Evolutionary conservation across 1,140 invertebrate species (phyloP), one percentile per base, ranked within the genome.

Genomic region (Tetragnatha versicolor): DNA sequence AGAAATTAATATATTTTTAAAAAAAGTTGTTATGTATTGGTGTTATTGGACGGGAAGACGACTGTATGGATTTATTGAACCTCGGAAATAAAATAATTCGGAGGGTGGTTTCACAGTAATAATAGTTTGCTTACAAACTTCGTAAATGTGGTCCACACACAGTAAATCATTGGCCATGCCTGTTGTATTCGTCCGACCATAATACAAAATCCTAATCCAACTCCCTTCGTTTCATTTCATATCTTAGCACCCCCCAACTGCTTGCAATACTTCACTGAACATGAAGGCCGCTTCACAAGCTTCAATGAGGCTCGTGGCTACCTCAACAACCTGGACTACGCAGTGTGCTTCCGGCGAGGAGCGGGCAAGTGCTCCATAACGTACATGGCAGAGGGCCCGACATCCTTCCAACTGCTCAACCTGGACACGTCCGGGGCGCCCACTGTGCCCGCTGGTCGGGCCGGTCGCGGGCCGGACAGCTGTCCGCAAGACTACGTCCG

Each of bases 281-380:
- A 85, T 0, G 85, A 87, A 49, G 92, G 92, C 4, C 83, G 86
- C 12, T 85, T 93, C 6, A 88, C 90, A 82, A 91, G 90, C 25
- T 93, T 93, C 82, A 93, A 93, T 83, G 93, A 80, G 35, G 79
- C 58, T 10, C 45, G 68, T 14, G 79, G 79, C 10, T 83, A 83
- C 61, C 65, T 82, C 9, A 93, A 93, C 83, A 92, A 93, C 85
- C 82, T 93, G 0, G 92, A 94, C 83, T 93, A 94, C 84, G 91
- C 91, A 0, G 91, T 93, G 70, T 93, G 92, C 82, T 90, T 93
- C 61, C 84, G 88, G 63, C 89, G 91, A 77, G 86, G 87, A 51
- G 81, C 88, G 6, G 89, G 88, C 22, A 89, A 88, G 25, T 93
- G 92, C 83, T 89, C 88, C 58, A 86, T 92, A 2, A 93, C 88